Evolutionary conservation across 2,888 invertebrate genomes (phyloP).

Genomic region (Tetropium fuscum): DNA sequence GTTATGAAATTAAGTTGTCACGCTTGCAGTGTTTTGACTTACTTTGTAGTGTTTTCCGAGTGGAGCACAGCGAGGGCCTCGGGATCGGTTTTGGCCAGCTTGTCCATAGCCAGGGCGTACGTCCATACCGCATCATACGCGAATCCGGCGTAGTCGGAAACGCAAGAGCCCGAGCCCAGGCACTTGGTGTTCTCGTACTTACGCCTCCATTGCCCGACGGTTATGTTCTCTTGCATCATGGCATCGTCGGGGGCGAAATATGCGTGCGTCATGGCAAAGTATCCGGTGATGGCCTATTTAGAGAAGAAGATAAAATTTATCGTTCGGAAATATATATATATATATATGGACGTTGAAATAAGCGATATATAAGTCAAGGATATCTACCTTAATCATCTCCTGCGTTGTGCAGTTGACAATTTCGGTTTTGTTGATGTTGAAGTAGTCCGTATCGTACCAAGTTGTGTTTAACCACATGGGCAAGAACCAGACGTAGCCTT

Average conservation of each 20-base stretch:
- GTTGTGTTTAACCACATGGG: constrained; percentile 77
- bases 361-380: background rate
- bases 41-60: constrained; percentile 68
- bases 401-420: constrained; percentile 71
- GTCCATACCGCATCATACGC: constrained; percentile 88
- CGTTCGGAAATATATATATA: too few relatives aligned
- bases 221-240: constrained; percentile 74
- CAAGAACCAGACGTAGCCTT: constrained; percentile 89
- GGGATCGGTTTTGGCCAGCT: constrained; percentile 72
- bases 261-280: constrained; percentile 77
- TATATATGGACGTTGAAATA: background rate
- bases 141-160: constrained; percentile 78
- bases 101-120: constrained; percentile 78
- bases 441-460: constrained; percentile 73
- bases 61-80: constrained; percentile 70
- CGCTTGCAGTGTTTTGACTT: constrained; percentile 51
- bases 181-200: constrained; percentile 67
- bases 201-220: constrained; percentile 73
- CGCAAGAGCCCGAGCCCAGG: constrained; percentile 49
- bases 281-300: constrained; percentile 75
- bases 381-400: constrained; percentile 70
- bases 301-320: too few relatives aligned
- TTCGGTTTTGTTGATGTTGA: constrained; percentile 59
- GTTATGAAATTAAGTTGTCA: constrained; percentile 5
- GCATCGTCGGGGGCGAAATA: constrained; percentile 73